These are phyloP conservation scores for Podarcis lilfordi DNA, from an alignment of 2,797 vertebrate genomes.

Conservation along the genomic window DNA sequence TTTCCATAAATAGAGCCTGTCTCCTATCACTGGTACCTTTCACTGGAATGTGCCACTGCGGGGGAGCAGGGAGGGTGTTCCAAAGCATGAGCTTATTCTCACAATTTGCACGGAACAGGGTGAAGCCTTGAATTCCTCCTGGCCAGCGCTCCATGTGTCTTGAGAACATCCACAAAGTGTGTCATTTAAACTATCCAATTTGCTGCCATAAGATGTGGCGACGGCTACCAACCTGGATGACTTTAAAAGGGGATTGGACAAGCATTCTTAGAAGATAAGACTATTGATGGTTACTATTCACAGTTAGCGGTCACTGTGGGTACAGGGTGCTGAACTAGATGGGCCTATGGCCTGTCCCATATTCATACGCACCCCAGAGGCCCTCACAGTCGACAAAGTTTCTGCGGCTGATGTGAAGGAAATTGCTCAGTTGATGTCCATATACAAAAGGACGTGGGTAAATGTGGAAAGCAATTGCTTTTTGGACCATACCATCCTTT, in stretches of 20 bases:
- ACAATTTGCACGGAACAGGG: background rate
- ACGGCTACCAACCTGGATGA: too few species aligned
- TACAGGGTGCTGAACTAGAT: too few species aligned
- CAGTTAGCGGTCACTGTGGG: too few species aligned
- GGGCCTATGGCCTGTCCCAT: too few species aligned
- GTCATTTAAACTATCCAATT: too few species aligned
- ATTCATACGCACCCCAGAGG: background rate
- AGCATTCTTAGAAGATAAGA: too few species aligned
- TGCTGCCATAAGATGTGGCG: too few species aligned
- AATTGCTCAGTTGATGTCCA: background rate
- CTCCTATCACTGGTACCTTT: background rate
- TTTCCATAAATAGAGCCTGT: background rate
- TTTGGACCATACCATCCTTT: background rate
- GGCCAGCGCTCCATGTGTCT: background rate
- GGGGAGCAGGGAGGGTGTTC: background rate
- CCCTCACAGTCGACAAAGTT: background rate
- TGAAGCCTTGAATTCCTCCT: background rate
- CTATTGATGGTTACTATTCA: too few species aligned
- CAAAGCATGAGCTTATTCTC: background rate
- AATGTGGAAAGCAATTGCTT: background rate
- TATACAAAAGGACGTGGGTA: background rate
- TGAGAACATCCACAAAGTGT: too few species aligned
- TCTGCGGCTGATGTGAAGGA: background rate
- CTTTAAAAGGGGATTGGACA: too few species aligned
- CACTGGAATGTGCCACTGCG: background rate